Percentiles rank a stretch among this genome's conserved stretches.
These are phyloP conservation scores for Spialia ferax DNA, from an alignment of 2,888 invertebrate species.

Conservation along the genomic window DNA sequence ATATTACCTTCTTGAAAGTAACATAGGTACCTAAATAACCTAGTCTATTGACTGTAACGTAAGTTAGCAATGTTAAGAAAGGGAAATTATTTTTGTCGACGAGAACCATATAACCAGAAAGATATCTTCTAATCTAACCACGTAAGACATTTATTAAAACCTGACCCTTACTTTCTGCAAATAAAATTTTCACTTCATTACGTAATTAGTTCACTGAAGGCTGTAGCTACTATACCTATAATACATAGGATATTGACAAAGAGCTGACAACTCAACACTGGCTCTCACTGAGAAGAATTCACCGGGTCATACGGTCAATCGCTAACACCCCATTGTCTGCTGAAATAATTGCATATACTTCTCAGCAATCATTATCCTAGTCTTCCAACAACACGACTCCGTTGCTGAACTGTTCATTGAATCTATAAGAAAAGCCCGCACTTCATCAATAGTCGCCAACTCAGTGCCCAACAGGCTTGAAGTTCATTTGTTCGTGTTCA, in stretches of 20 bases:
- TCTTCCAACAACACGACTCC: constrained; percentile 31
- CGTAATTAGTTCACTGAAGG: too few species aligned
- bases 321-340: constrained; percentile 31
- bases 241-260: neutral
- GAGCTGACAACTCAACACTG: constrained; percentile 15
- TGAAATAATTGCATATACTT: constrained; percentile 32
- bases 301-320: constrained; percentile 21
- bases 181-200: too few species aligned
- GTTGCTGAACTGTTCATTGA: constrained; percentile 24
- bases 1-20: too few species aligned
- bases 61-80: too few species aligned
- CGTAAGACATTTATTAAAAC: too few species aligned
- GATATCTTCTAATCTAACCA: too few species aligned
- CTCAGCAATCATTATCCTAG: constrained; percentile 39
- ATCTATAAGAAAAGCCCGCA: constrained; percentile 34
- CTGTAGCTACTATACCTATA: too few species aligned
- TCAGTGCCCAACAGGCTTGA: constrained; percentile 53
- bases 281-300: constrained; percentile 20
- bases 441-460: constrained; percentile 36
- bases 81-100: too few species aligned
- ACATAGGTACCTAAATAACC: too few species aligned
- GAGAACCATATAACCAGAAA: too few species aligned
- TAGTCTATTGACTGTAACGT: too few species aligned
- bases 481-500: constrained; percentile 73
- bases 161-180: too few species aligned